These are phyloP conservation scores for Saturnia japonica DNA, from an alignment of 2,888 invertebrate genomes.

Conservation along the genomic window DNA sequence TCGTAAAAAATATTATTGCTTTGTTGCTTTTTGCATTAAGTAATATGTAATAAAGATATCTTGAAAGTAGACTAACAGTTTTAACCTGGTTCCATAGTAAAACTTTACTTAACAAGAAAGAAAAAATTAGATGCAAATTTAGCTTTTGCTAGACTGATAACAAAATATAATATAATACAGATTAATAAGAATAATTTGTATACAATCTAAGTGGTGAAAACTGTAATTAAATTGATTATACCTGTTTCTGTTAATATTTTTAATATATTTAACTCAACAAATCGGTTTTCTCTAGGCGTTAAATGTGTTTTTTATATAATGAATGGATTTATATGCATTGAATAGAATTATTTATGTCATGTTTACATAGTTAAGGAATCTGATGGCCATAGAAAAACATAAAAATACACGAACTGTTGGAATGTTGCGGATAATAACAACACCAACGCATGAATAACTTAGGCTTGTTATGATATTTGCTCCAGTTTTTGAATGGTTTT, in stretches of 20 bases:
- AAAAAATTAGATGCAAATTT: background rate
- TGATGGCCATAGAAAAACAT: constrained; percentile 23
- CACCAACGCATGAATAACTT: constrained; percentile 50
- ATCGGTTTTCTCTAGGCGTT: background rate
- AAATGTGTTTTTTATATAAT: background rate
- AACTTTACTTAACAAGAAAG: background rate
- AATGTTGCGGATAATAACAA: constrained; percentile 38
- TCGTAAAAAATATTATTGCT: background rate
- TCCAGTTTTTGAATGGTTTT: constrained; percentile 50
- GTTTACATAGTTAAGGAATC: constrained; percentile 8
- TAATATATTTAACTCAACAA: background rate
- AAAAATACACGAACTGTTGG: constrained; percentile 41
- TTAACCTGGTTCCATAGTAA: constrained; percentile 20
- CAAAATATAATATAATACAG: no score
- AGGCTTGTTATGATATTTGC: constrained; percentile 54
- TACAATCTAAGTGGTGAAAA: background rate
- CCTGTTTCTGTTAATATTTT: no score
- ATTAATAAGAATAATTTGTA: background rate
- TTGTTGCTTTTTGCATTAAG: constrained; percentile 27
- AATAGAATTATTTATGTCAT: background rate
- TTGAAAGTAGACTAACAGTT: constrained; percentile 29
- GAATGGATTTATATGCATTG: background rate
- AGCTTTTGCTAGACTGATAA: background rate
- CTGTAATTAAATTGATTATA: no score
- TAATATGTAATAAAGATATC: constrained; percentile 32